A percentile compares a stretch with the other conserved stretches of the same genome.
Evolutionary conservation across 2,113 vertebrate genomes (phyloP).

Genomic region (Thinocorus orbignyianus): DNA sequence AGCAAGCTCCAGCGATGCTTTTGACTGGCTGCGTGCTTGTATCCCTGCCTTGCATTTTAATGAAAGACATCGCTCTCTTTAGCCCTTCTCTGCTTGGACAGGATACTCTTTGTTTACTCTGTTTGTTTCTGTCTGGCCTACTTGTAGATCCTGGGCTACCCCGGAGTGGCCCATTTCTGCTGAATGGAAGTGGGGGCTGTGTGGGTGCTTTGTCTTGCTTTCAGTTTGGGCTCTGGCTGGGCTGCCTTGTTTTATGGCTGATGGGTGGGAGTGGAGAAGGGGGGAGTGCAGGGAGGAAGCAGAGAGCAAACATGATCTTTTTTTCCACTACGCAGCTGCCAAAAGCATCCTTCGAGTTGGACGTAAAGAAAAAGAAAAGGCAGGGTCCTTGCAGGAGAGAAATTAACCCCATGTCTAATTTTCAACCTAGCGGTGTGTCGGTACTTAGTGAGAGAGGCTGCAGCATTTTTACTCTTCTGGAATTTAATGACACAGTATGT

Average conservation of each 20-base stretch:
- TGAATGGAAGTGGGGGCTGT: slow-evolving; percentile 52
- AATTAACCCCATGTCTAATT: background rate
- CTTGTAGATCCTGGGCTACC: slow-evolving; percentile 50
- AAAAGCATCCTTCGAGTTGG: slow-evolving; percentile 16
- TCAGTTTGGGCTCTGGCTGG: slow-evolving; percentile 37
- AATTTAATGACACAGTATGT: slow-evolving; percentile 44
- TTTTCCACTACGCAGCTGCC: background rate
- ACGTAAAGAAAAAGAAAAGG: slow-evolving; percentile 18
- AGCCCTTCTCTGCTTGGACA: slow-evolving; percentile 78
- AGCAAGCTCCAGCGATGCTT: slow-evolving; percentile 67
- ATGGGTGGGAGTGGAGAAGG: background rate
- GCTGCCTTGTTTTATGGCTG: slow-evolving; percentile 35
- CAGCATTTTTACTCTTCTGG: background rate
- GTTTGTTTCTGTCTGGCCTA: slow-evolving; percentile 75
- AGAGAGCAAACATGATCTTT: background rate
- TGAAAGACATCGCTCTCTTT: slow-evolving; percentile 77
- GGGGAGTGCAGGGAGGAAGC: background rate
- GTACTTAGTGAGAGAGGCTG: background rate
- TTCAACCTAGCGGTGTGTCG: background rate
- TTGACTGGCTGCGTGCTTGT: slow-evolving; percentile 73
- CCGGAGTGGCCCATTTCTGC: slow-evolving; percentile 24
- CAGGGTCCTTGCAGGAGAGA: background rate
- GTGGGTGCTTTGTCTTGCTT: slow-evolving; percentile 60
- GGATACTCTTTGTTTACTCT: slow-evolving; percentile 81
- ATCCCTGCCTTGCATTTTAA: slow-evolving; percentile 86